Base-by-base conservation (phyloP, 2,888 invertebrate species). In the Octonoba sinensis region DNA sequence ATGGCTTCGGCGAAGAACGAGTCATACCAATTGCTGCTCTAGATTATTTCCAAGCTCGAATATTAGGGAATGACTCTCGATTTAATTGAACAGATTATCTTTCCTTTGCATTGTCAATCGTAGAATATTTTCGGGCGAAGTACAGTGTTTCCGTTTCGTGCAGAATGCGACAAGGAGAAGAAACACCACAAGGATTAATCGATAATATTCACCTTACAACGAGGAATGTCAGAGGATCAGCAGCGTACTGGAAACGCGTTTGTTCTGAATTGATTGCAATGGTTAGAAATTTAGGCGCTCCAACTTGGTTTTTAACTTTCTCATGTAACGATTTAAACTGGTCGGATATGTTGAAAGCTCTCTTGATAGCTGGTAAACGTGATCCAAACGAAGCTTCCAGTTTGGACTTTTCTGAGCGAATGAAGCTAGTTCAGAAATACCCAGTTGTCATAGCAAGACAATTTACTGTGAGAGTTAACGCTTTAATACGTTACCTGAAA, bases 231-330 rank as follows among this genome's bases (percentile, higher is more conserved):
- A 54, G 54, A 54, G n/a, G 54, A 54, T 54, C 54, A 3, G 54
- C n/a, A 54, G 54, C 54, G 1, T 11, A 54, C 16, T 20, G 18
- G 36, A 36, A 36, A 36, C 36, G 36, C 1, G 36, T 36, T 36
- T 36, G 36, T 11, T 36, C 36, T 36, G 54, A 54, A 54, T 8
- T 54, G 15, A 54, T 54, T 16, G 54, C 54, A 11, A 54, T 54
- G 54, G 54, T 54, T 54, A 54, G 54, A 54, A 54, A n/a, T 54
- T 54, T 54, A 16, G 16, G 54, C 15, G 15, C 54, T 13, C 54
- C 54, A 1, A 54, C 54, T 6, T 54, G 54, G 54, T 54, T 54
- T 16, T 18, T 54, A 18, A 54, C 54, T 8, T 54, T 54, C 8
- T 54, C 54, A 8, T n/a, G 54, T 16, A 54, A 54, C 8, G 54